Base-by-base conservation (phyloP, 2,888 invertebrate genomes). In the Eulithis testata region DNA sequence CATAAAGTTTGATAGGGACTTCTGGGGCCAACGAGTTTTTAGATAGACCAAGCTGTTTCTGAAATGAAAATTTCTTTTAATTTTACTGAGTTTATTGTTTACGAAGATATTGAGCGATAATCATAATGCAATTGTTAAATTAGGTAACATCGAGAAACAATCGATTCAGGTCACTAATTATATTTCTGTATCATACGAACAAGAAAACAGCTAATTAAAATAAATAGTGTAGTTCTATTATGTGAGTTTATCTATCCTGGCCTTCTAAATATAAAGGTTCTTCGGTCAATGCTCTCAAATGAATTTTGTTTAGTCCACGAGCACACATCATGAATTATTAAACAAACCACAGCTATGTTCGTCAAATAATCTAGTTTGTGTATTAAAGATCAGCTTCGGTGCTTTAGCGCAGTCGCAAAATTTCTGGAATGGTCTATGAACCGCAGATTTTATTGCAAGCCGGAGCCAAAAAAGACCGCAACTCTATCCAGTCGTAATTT, bases 391-490 rank as follows among this genome's bases (percentile, higher is more conserved):
- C 80, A 76, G 69, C 58, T 68, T 56, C 55, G 72, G 66, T 72
- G 67, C 68, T 71, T 74, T 72, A 76, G 77, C 75, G 76, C 72
- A 83, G 82, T 83, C 79, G 78, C 79, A 85, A 85, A 63, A 85
- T 81, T 82, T 75, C 75, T 70, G 60, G 71, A 80, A 80, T 75
- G 76, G 75, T 80, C 79, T 81, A 79, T 79, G 77, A 84, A 77
- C 78, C 80, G 77, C 79, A 76, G 78, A 80, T 86, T 87, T 87
- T 87, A 88, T 88, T 82, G 82, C 83, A 71, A 74, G 79, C 75
- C 72, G 77, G 78, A 84, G 87, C 87, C 86, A 86, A 88, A 73
- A 81, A 76, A 81, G 78, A 82, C 85, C 86, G 80, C 83, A 81
- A 77, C 80, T 80, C 79, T 81, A 83, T 81, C 77, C 78, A 80